Evolutionary conservation across 1,140 invertebrate genomes (phyloP), one percentile per base, ranked within the genome.

Genomic region (Arctopsyche grandis): DNA sequence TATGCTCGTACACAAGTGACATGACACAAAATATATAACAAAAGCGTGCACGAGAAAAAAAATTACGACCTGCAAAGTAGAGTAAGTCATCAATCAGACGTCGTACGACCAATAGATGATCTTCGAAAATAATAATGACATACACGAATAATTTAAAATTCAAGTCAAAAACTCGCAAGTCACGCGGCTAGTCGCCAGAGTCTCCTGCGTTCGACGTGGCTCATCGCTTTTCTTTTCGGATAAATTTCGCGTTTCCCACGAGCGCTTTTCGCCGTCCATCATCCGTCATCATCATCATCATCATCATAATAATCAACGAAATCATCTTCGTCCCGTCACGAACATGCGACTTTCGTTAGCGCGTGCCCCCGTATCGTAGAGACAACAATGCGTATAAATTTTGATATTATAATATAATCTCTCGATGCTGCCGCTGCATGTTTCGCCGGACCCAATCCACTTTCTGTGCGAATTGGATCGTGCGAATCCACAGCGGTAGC

Each of bases 391-490:
- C 63, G 24, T 66, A 60, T 10, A 22, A 0, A 22, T 22, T 24
- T 66, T 24, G 1, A 26, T 26, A 26, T 26, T 24, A 26, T 26
- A 26, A 16, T 22, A 22, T 63, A n/a, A n/a, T 4, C 29, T 7
- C 3, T 38, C 48, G 48, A 16, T 14, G 48, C 10, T 3, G 48
- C 48, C 12, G 12, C 10, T 52, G 48, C 12, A 5, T 16, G 9
- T 60, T 24, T 66, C 9, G n/a, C 9, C 10, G 10, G 63, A 26
- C 24, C 24, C 19, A 66, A 26, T 66, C 63, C 58, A 19, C 58
- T 29, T 69, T 71, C 24, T 12, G 69, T 71, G 69, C 38, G 69
- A 71, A 71, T 9, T 71, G 69, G 69, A 48, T 71, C 69, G 69
- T 71, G 69, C 16, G 26, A 71, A 48, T 38, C 9, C 21, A 16